These are phyloP conservation scores for Falco berigora DNA, from an alignment of 2,797 vertebrate species.

Conservation along the genomic window DNA sequence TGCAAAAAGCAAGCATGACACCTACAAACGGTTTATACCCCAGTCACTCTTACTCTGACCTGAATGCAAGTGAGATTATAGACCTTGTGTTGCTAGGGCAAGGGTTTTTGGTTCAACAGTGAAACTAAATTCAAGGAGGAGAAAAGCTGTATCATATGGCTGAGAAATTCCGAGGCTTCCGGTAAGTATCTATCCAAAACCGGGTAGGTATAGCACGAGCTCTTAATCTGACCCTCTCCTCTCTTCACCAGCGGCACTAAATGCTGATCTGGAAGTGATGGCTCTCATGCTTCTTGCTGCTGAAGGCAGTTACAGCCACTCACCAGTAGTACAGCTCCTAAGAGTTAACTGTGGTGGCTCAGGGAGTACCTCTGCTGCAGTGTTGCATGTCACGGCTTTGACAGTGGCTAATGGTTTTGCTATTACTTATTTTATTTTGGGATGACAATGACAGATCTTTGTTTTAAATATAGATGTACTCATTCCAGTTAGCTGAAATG, in stretches of 20 bases:
- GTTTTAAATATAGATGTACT: conserved; percentile 45
- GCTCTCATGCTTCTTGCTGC: neutral
- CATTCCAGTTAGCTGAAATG: neutral
- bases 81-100: neutral
- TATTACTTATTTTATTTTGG: conserved; percentile 53
- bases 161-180: neutral
- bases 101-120: neutral
- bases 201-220: accelerated
- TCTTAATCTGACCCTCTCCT: neutral
- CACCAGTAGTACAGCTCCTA: neutral
- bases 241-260: neutral
- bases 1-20: neutral
- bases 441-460: conserved; percentile 41
- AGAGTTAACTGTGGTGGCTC: neutral
- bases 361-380: neutral
- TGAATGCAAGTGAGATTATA: neutral
- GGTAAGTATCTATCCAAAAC: neutral
- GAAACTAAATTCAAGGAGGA: neutral
- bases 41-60: neutral
- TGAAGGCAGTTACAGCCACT: neutral
- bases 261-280: neutral
- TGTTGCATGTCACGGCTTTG: neutral
- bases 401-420: conserved; percentile 4
- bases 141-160: neutral
- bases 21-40: neutral